Conservation (phyloP, 2,797 vertebrate species). For the Moxostoma hubbsi region DNA sequence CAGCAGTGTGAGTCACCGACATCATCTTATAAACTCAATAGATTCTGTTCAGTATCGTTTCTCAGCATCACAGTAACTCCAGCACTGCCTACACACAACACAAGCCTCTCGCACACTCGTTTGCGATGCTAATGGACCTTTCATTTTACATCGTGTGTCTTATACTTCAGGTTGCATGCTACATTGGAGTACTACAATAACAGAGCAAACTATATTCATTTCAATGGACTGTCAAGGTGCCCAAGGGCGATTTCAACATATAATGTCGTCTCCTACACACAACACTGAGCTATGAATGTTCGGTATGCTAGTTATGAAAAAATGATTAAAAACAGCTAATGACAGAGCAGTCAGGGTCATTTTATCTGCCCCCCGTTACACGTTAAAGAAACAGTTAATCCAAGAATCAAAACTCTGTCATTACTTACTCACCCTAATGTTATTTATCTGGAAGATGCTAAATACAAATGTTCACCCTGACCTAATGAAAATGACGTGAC, state of each 20-base stretch:
- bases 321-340: background rate
- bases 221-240: constrained; percentile 7
- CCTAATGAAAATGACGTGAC: no score
- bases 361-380: background rate
- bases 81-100: background rate
- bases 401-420: no score
- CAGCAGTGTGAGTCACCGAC: constrained; percentile 59
- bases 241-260: constrained; percentile 9
- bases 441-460: no score
- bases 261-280: background rate
- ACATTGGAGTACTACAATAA: background rate
- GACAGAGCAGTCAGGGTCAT: background rate
- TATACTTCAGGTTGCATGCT: background rate
- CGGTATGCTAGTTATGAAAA: constrained; percentile 11
- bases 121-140: background rate
- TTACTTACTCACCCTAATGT: no score
- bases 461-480: no score
- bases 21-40: constrained; percentile 35
- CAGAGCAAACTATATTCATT: background rate
- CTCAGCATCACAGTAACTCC: constrained; percentile 11
- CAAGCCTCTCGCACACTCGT: background rate
- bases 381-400: background rate
- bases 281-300: constrained; percentile 11
- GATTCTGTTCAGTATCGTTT: constrained; percentile 6
- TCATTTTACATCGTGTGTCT: constrained; percentile 2